Percentiles rank a stretch among this genome's conserved stretches.
Conservation (phyloP, 2,888 invertebrate species). For the Drosophila hamatofila region DNA sequence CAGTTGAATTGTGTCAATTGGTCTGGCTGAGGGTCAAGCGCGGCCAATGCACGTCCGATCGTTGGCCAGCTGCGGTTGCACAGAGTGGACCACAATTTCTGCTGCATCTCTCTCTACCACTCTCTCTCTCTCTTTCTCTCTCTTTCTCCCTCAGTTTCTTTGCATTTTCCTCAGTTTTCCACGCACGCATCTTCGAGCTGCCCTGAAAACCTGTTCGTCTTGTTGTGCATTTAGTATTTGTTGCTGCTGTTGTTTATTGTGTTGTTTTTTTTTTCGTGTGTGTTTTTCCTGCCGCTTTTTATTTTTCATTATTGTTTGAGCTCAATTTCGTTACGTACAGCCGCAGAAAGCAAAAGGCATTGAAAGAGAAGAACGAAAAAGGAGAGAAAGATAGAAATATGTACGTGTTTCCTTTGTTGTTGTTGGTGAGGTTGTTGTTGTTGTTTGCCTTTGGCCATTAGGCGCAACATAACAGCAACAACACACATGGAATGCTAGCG, state of each 20-base stretch:
- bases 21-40: conserved; percentile 61
- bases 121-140: conserved; percentile 12
- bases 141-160: not conserved
- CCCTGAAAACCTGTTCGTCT: conserved; percentile 68
- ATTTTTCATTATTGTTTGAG: conserved; percentile 62
- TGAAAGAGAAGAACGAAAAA: conserved; percentile 19
- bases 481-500: conserved; percentile 70
- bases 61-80: conserved; percentile 25
- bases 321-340: conserved; percentile 75
- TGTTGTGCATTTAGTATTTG: conserved; percentile 37
- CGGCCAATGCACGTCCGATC: conserved; percentile 58
- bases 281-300: conserved; percentile 64
- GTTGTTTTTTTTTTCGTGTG: conserved; percentile 20
- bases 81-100: conserved; percentile 16
- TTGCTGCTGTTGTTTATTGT: conserved; percentile 29
- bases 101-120: conserved; percentile 9
- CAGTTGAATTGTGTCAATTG: conserved; percentile 62
- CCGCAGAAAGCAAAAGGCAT: conserved; percentile 76
- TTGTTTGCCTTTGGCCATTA: conserved; percentile 64
- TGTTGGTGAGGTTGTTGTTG: conserved; percentile 36
- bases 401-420: conserved; percentile 47
- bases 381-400: conserved; percentile 32
- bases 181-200: conserved; percentile 51
- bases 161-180: conserved; percentile 69
- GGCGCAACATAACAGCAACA: conserved; percentile 40